Evolutionary conservation across 2,113 vertebrate genomes (phyloP), one percentile per base, ranked within the genome.

Genomic region (Upupa epops): DNA sequence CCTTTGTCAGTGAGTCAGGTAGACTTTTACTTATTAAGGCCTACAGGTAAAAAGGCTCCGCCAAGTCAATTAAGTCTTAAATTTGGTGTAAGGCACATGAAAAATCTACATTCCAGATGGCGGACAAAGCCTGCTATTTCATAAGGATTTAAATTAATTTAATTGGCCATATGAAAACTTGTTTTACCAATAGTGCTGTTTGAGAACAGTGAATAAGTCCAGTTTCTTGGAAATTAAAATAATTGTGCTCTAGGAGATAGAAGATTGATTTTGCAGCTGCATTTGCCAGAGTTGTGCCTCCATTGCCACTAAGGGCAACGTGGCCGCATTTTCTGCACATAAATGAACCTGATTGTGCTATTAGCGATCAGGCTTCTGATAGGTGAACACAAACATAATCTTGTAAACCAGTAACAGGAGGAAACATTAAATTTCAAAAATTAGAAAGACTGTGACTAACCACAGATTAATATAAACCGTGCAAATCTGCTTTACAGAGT

Each of bases 1-100:
- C 99, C 99, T 85, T 98, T 99, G 96, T 99, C 99, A 98, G 99
- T 99, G 98, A 99, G 99, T 98, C 98, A 98, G 97, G 98, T 98
- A 98, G 97, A 97, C 95, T 96, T 98, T 97, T 97, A 97, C 96
- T 96, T 97, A 88, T 86, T 97, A 96, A 81, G 89, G 96, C 96
- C 55, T 89, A 94, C 96, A 95, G 94, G 90, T 88, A 97, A 97
- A 96, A 72, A 96, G 93, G 91, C 95, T 88, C 94, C 92, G 82
- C 79, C 58, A 85, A 48, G 40, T 72, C 76, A 92, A 89, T 89
- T 95, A 63, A 81, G 64, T 56, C 72, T 91, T 80, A 31, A 28
- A 77, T 88, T 76, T 0, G 1, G 65, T 58, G n/a, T 90, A 31
- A 28, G 84, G 88, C 59, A 56, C 48, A 4, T 80, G 36, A 52